phyloP scores from a whole-genome alignment of 1,140 invertebrate species.

The Drosophila bocki region DNA sequence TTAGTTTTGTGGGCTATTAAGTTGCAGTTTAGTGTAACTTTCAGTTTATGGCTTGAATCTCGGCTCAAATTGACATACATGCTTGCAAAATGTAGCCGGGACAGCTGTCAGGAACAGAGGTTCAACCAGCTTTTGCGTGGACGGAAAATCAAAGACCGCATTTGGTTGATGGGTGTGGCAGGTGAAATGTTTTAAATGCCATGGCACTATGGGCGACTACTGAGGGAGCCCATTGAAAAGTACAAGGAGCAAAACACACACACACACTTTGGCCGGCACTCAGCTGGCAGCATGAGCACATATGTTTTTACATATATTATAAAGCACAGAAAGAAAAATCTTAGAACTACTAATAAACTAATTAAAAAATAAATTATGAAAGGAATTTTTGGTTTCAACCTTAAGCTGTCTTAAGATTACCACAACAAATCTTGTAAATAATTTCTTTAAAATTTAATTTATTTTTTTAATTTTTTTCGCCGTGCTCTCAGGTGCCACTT shows the following conservation, averaged over 20 bases:
- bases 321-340: background rate
- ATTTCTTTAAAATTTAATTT: too few species aligned
- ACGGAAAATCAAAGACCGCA: conserved; percentile 48
- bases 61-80: conserved; percentile 7
- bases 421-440: background rate
- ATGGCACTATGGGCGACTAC: conserved; percentile 11
- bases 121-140: background rate
- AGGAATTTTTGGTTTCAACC: too few species aligned
- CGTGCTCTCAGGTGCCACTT: background rate
- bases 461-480: background rate
- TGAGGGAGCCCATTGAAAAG: conserved; percentile 36
- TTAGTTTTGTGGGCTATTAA: background rate
- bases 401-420: background rate
- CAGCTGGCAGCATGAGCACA: conserved; percentile 4
- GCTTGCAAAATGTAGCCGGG: conserved; percentile 16
- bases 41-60: background rate
- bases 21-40: conserved; percentile 9
- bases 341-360: too few species aligned
- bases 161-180: conserved; percentile 12
- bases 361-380: too few species aligned
- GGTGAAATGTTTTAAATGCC: conserved; percentile 43
- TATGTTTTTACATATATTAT: conserved; percentile 9
- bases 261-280: background rate
- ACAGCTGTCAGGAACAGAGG: conserved; percentile 22
- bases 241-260: conserved; percentile 9